Base-by-base conservation (phyloP, 2,888 invertebrate genomes). In the Clostera curtula region DNA sequence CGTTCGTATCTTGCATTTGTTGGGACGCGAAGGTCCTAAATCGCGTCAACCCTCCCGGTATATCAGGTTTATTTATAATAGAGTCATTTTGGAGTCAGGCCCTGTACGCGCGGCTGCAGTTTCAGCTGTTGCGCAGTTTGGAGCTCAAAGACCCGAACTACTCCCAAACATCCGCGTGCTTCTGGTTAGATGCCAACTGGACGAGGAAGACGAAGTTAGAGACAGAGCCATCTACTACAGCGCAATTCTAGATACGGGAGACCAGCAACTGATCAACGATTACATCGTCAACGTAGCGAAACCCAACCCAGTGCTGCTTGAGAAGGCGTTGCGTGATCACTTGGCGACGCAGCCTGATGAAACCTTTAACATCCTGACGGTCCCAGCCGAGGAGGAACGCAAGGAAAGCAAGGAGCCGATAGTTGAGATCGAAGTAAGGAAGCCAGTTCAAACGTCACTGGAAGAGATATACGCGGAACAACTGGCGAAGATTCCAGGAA, bases 141-240 rank as follows among this genome's bases (percentile, higher is more conserved):
- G 98, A 1, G 98, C 98, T 0, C 92, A 95, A 29, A 96, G 97
- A 67, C 96, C 80, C 0, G 80, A 80, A 31, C 30, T 82, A 1
- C 54, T 82, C 0, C 77, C 77, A 5, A 97, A 97, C 60, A 93
- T 99, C 29, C 84, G 87, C 30, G 88, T 90, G 28, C 75, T 97
- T 19, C 75, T 95, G 4, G 89, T 90, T 0, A 89, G 97, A 5
- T 97, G 97, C 54, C 93, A 96, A 64, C 87, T 98, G 85, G 99
- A 99, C 65, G 93, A 94, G 0, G 99, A 99, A 64, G 99, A 99
- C 71, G 99, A 99, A 83, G 98, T 99, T 0, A 87, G 99, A 15
- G 99, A 99, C 74, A 87, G 99, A 19, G 98, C 99, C 5, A 96
- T 98, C 0, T 98, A 97, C 70, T 99, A 97, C 79, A 91, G 94